Base-by-base conservation (phyloP, 2,113 vertebrate species). In the Phaethon lepturus region DNA sequence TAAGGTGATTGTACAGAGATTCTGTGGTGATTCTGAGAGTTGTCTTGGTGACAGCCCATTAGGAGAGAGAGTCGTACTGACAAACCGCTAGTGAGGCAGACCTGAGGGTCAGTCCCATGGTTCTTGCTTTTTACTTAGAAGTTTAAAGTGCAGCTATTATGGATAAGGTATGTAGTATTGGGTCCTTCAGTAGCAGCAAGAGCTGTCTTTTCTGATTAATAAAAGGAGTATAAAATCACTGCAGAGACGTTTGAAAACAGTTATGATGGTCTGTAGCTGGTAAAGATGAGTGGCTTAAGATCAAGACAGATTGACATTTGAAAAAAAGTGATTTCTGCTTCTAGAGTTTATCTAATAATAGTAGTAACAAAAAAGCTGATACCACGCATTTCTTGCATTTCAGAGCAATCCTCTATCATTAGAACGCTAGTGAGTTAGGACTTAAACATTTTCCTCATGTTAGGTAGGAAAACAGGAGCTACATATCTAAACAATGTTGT, bases 41-140 rank as follows among this genome's bases (percentile, higher is more conserved):
- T 96, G 81, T 88, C 88, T 62, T 80, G 94, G 96, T 95, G 95
- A 86, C 75, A 38, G 90, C 78, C 81, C 85, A 55, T 96, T 76
- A 83, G 64, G 63, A 71, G 55, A 85, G 62, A 31, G 82, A 69
- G 82, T 63, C 79, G 77, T 79, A 29, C 66, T 73, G 90, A 31
- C 64, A 58, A 77, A 77, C 38, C 0, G 3, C 38, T 56, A 4
- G 78, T 55, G 44, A 38, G n/a, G 93, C 44, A 55, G 78, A 69
- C 73, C 77, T 3, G 7, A 17, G 64, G 75, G 60, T 45, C 95
- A 31, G 71, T 53, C 73, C 69, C 28, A 3, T 38, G n/a, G 62
- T 78, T 81, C 77, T 26, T 7, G 10, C 76, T 86, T 93, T 80
- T 72, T 52, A 47, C 63, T 77, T 20, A 0, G 55, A 25, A 40